Evolutionary conservation across 1,140 invertebrate genomes (phyloP), one percentile per base, ranked within the genome.

Genomic region (Goniozus legneri): DNA sequence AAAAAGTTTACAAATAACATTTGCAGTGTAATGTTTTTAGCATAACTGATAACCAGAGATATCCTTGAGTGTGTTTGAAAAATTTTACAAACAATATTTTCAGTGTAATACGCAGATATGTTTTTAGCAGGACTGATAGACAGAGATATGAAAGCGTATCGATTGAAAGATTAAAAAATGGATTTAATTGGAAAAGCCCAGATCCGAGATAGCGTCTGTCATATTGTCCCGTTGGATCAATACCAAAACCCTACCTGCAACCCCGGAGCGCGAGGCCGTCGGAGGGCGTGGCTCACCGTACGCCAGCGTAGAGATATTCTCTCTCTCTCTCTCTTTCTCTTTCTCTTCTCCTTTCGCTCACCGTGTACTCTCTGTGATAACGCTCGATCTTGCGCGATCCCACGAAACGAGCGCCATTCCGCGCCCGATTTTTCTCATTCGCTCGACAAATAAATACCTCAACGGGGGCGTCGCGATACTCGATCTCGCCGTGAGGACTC

Each of bases 221-320:
- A 68, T 68, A 73, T 72, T 71, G 67, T 71, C 67, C 62, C 50
- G 54, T 14, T 51, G 72, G 71, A 76, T 76, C 73, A 74, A 76
- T 76, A 75, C 69, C 68, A 60, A n/a, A n/a, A 65, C 60, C 60
- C 66, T 62, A 64, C 66, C 67, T 71, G 69, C 65, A 72, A 69
- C 67, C 67, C 67, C 66, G 63, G 60, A 62, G 58, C 56, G 65
- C 59, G 57, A 61, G 69, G 65, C 66, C 67, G 65, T 53, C 60
- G 63, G 70, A 69, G 73, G 73, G 73, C 74, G 74, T 75, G 74
- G 74, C 64, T 60, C 67, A 64, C 65, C 65, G 71, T 61, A 58
- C 58, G 56, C 67, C 65, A 44, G 44, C 20, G 22, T 56, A 58
- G 67, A 73, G 70, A 75, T 67, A 65, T 13, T 2, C 36, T 37